These are phyloP conservation scores for Rosalia funebris DNA, from an alignment of 2,888 invertebrate genomes.

Conservation along the genomic window DNA sequence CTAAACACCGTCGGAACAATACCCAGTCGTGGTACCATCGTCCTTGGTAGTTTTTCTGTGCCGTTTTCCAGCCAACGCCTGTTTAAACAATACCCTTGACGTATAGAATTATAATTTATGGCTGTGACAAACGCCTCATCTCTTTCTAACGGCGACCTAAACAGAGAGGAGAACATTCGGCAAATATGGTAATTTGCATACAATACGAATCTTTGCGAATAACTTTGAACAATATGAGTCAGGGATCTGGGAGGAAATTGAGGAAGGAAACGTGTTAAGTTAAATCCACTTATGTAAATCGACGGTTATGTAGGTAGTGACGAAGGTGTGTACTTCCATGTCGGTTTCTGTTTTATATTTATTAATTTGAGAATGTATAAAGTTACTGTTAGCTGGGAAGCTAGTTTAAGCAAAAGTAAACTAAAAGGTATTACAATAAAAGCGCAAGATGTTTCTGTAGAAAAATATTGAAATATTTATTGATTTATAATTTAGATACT, in stretches of 20 bases:
- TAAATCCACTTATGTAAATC: too few species aligned
- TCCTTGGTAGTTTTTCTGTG: conserved; percentile 30
- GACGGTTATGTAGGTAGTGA: too few species aligned
- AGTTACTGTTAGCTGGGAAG: too few species aligned
- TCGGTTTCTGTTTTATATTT: too few species aligned
- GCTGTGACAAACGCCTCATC: conserved; percentile 1
- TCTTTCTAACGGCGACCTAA: conserved; percentile 7
- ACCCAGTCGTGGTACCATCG: conserved; percentile 13
- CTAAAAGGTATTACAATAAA: too few species aligned
- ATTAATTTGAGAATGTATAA: too few species aligned
- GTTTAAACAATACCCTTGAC: conserved; percentile 21
- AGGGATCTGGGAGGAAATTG: conserved; percentile 7
- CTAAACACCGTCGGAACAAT: too few species aligned
- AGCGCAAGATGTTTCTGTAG: too few species aligned
- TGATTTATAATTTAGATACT: too few species aligned
- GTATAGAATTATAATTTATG: conserved; percentile 30
- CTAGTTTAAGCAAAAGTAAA: too few species aligned
- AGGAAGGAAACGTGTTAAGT: conserved; percentile 4
- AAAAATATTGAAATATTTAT: too few species aligned
- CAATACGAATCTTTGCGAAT: conserved; percentile 36
- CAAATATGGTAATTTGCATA: conserved; percentile 43
- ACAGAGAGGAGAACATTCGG: conserved; percentile 23
- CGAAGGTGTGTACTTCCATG: too few species aligned
- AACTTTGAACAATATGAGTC: conserved; percentile 24
- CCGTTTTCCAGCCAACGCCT: conserved; percentile 36